Evolutionary conservation across 37 sponge, comb jelly and placozoan species (phyloP), one percentile per base, ranked within the genome.

Genomic region (Crambe crambe): DNA sequence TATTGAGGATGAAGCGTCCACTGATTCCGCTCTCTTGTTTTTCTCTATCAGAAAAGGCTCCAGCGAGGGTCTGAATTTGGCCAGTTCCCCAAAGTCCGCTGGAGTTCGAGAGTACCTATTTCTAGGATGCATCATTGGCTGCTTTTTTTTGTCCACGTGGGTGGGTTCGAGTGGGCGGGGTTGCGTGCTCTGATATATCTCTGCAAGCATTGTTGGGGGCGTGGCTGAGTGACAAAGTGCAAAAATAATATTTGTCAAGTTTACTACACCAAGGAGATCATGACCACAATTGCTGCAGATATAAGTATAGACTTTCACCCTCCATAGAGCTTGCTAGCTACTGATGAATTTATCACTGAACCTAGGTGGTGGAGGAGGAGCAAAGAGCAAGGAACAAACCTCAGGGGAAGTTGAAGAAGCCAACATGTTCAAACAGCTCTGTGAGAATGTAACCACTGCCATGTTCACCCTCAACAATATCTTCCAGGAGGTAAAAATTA

Each of bases 61-160:
- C 3, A 93, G 41, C 34, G 86, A 56, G 5, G 87, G 87, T 2
- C 86, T 74, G 68, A 79, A 44, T 25, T 73, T 25, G 0, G 93
- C 89, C 26, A 92, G 77, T 21, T 68, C 70, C 3, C 56, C 85
- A 69, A 95, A 95, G 58, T 95, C 89, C 1, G 87, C 80, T 51
- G 75, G 88, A 2, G 72, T 51, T n/a, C 76, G 44, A 9, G 42
- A 70, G 89, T 90, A 95, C 3, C 67, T 56, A 56, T 95, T 95
- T 73, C 95, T 68, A 2, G 89, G 83, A 66, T 95, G 95, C 95
- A 95, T 95, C 64, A 23, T 73, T 4, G 63, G 71, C 71, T 70
- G 71, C 10, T 5, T 42, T 9, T 70, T 42, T 41, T 3, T 25
- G 42, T 40, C n/a, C 43, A 70, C 37, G n/a, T n/a, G n/a, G n/a